phyloP scores from a whole-genome alignment of 2,888 invertebrate species.

The Anticlea derivata region DNA sequence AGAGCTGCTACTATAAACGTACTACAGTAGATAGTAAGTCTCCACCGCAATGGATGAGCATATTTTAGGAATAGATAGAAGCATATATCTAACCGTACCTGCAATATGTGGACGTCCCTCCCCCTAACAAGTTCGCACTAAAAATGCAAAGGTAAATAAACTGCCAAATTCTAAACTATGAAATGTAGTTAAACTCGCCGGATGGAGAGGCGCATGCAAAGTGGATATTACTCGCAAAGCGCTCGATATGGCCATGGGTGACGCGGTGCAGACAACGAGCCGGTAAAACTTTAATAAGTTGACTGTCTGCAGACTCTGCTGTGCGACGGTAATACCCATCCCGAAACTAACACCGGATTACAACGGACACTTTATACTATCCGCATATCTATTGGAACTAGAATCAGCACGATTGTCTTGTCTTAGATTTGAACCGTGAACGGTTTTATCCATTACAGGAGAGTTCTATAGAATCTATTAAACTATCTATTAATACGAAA shows the following conservation, averaged over 20 bases:
- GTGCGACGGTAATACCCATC: constrained; percentile 23
- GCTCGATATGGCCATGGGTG: constrained; percentile 51
- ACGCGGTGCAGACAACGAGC: constrained; percentile 48
- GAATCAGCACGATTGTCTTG: no score
- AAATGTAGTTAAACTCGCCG: constrained; percentile 42
- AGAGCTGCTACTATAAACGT: constrained; percentile 13
- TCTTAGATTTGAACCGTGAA: no score
- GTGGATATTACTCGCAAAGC: constrained; percentile 51
- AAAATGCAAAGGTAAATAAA: constrained; percentile 9
- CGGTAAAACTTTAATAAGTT: constrained; percentile 68
- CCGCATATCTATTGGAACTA: neutral
- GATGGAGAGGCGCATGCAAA: constrained; percentile 49
- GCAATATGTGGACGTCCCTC: no score
- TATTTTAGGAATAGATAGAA: neutral
- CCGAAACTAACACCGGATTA: constrained; percentile 16
- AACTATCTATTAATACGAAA: no score
- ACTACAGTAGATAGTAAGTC: constrained; percentile 11
- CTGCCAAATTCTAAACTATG: constrained; percentile 27
- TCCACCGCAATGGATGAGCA: constrained; percentile 7
- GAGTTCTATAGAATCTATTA: no score
- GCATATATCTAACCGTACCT: no score
- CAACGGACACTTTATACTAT: constrained; percentile 11
- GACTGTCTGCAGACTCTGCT: constrained; percentile 28
- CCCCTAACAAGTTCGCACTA: neutral
- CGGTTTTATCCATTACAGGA: no score